Evolutionary conservation across 2,888 invertebrate genomes (phyloP).

Genomic region (Melikaiella ostensackeni): DNA sequence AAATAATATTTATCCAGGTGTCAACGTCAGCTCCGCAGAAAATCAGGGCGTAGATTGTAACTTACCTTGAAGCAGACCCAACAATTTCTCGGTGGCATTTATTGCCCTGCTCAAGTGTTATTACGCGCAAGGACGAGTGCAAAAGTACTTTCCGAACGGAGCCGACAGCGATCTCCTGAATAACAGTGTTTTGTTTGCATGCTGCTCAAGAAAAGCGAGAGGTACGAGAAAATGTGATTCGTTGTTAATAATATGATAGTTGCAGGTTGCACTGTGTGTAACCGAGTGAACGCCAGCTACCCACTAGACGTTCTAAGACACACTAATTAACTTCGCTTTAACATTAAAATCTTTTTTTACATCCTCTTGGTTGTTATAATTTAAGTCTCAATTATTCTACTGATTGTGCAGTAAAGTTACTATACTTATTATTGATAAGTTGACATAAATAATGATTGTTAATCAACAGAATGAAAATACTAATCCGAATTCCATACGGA

Average conservation of each 20-base stretch:
- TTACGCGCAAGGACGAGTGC: constrained; percentile 56
- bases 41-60: constrained; percentile 69
- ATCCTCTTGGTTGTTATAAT: too few species aligned
- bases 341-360: too few species aligned
- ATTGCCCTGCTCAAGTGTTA: constrained; percentile 51
- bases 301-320: neutral
- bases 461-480: too few species aligned
- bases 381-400: too few species aligned
- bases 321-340: too few species aligned
- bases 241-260: neutral
- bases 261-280: neutral
- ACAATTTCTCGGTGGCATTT: constrained; percentile 43
- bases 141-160: neutral
- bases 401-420: too few species aligned
- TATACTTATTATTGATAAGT: too few species aligned
- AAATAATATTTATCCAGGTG: neutral
- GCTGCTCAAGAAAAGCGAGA: neutral
- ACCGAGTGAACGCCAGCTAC: neutral
- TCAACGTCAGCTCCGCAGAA: constrained; percentile 41
- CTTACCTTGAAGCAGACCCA: constrained; percentile 65
- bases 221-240: neutral
- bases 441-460: too few species aligned
- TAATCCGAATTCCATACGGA: too few species aligned
- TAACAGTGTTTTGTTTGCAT: neutral
- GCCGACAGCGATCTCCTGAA: neutral